Conservation (phyloP, 2,888 invertebrate genomes). For the Fragum sueziense region DNA sequence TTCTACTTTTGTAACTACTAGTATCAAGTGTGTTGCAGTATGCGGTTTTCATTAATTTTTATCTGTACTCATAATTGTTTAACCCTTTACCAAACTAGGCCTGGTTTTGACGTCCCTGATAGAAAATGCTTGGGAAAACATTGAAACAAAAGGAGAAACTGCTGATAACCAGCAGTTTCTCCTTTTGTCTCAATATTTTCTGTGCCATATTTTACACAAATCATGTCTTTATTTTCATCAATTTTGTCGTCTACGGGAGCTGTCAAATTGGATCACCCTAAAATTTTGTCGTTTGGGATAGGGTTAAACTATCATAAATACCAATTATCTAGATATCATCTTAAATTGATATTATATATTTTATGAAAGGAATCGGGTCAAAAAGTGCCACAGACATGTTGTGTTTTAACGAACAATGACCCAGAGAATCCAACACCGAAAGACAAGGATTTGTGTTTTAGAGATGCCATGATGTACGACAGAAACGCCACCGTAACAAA, state of each 20-base stretch:
- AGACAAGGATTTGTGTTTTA: slow-evolving; percentile 4
- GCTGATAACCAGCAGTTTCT: no score
- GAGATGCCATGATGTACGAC: not conserved
- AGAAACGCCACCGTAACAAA: not conserved
- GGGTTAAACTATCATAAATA: no score
- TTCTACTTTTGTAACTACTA: not conserved
- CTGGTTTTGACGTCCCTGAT: no score
- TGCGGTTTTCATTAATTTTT: not conserved
- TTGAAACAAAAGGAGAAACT: no score
- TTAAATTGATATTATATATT: not conserved
- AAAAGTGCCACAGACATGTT: slow-evolving; percentile 44
- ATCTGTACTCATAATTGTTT: not conserved
- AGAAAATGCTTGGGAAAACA: no score
- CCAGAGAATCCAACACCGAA: slow-evolving; percentile 42
- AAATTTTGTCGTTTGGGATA: no score
- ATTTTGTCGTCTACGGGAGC: no score
- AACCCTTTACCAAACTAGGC: no score
- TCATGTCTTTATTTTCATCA: no score
- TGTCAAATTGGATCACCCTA: no score
- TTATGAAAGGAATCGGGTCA: not conserved
- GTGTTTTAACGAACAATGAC: slow-evolving; percentile 37
- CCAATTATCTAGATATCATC: not conserved
- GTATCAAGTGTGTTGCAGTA: not conserved
- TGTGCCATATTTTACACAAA: no score
- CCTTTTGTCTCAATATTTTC: no score